A percentile compares a stretch with the other conserved stretches of the same genome.
These are phyloP conservation scores for Drosophila melanica DNA, from an alignment of 1,140 invertebrate genomes.

Conservation along the genomic window DNA sequence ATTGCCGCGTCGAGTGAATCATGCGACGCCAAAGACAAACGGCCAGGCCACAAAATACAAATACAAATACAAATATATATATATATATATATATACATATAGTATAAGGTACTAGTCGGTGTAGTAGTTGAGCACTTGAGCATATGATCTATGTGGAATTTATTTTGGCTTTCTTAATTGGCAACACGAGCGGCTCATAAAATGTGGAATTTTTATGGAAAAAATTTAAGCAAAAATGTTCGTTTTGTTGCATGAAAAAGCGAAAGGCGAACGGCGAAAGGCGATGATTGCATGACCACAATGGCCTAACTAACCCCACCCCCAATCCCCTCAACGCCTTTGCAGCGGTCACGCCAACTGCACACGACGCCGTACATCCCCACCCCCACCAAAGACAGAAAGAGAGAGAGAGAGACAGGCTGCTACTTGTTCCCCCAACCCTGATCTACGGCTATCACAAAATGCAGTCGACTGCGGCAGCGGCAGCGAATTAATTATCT, in stretches of 20 bases:
- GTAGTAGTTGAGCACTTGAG: slow-evolving; percentile 30
- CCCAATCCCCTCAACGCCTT: neutral
- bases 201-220: slow-evolving; percentile 67
- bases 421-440: neutral
- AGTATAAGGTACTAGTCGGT: slow-evolving; percentile 3
- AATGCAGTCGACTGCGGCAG: slow-evolving; percentile 54
- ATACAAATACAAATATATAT: slow-evolving; percentile 3
- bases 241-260: slow-evolving; percentile 39
- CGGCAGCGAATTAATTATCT: slow-evolving; percentile 74
- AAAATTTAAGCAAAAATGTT: slow-evolving; percentile 47
- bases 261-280: slow-evolving; percentile 58
- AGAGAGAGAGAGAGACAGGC: neutral
- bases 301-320: slow-evolving; percentile 11
- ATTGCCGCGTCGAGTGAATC: slow-evolving; percentile 68
- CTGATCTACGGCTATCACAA: slow-evolving; percentile 31
- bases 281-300: slow-evolving; percentile 63
- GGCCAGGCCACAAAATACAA: neutral
- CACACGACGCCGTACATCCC: slow-evolving; percentile 16
- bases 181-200: slow-evolving; percentile 73
- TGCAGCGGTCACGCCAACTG: slow-evolving; percentile 42
- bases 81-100: neutral
- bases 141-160: slow-evolving; percentile 43
- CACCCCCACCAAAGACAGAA: neutral
- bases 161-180: slow-evolving; percentile 56
- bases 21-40: slow-evolving; percentile 39